Conservation (phyloP, 1,140 invertebrate species). For the Lineus longissimus region DNA sequence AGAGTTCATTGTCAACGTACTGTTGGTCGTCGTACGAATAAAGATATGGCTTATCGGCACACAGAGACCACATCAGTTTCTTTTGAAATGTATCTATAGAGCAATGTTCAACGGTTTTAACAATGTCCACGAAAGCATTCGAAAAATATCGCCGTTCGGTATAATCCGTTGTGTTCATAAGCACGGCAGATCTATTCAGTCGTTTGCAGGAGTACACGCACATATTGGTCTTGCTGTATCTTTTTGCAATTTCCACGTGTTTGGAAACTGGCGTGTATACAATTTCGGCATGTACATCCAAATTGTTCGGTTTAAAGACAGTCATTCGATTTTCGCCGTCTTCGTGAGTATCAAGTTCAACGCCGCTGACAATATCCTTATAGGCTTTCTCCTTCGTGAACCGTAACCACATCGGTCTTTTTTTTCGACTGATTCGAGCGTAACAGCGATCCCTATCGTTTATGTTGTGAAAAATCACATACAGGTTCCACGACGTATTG, state of each 20-base stretch:
- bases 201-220: not conserved
- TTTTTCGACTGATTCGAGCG: not conserved
- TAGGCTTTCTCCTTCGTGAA: not conserved
- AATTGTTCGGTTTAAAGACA: not conserved
- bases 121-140: not conserved
- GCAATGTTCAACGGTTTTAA: not conserved
- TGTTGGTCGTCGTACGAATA: not conserved
- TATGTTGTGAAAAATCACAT: not conserved
- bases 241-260: not conserved
- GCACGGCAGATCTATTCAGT: not conserved
- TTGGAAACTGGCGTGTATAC: not conserved
- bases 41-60: not conserved
- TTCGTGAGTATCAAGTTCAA: not conserved
- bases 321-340: not conserved
- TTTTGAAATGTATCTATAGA: not conserved
- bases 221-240: not conserved
- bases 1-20: not conserved
- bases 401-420: not conserved
- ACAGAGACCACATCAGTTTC: not conserved
- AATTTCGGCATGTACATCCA: not conserved
- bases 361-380: not conserved
- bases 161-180: conserved; percentile 1
- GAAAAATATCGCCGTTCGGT: not conserved
- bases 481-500: not conserved
- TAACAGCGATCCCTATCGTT: not conserved